Conservation (phyloP, 2,797 vertebrate genomes). For the Aldrovandia affinis region DNA sequence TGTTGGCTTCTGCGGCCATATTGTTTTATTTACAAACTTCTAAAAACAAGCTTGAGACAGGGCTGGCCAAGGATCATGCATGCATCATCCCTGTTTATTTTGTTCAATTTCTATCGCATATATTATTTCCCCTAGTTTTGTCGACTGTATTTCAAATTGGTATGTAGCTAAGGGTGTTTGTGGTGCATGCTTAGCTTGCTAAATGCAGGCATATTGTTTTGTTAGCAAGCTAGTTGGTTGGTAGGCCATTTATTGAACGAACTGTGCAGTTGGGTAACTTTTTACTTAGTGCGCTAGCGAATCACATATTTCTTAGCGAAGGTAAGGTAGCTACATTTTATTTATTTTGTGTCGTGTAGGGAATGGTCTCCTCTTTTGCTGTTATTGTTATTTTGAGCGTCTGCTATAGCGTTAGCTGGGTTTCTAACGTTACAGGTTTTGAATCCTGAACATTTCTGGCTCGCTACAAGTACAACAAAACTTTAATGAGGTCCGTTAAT, state of each 20-base stretch:
- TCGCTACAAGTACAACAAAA: slow-evolving; percentile 29
- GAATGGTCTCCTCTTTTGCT: slow-evolving; percentile 39
- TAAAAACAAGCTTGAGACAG: too few relatives aligned
- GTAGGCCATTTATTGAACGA: slow-evolving; percentile 5
- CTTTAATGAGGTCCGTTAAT: slow-evolving; percentile 31
- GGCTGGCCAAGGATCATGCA: too few relatives aligned
- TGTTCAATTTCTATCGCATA: slow-evolving; percentile 19
- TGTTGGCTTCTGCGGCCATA: too few relatives aligned
- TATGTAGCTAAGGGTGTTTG: neutral
- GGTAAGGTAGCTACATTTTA: neutral
- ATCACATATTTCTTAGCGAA: neutral
- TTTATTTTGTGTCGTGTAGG: neutral
- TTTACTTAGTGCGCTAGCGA: neutral
- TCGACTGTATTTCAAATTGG: neutral
- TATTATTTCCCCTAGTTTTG: neutral
- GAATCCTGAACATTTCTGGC: slow-evolving; percentile 32
- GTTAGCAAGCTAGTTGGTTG: neutral
- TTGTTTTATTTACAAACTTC: too few relatives aligned
- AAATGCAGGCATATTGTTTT: neutral
- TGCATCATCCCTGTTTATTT: slow-evolving; percentile 49
- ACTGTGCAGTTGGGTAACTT: neutral
- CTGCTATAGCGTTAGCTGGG: neutral
- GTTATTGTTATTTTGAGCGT: slow-evolving; percentile 17
- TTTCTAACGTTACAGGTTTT: slow-evolving; percentile 27
- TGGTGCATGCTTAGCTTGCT: too few relatives aligned